These are phyloP conservation scores for Ectemnius cavifrons DNA, from an alignment of 2,888 invertebrate species.

Conservation along the genomic window DNA sequence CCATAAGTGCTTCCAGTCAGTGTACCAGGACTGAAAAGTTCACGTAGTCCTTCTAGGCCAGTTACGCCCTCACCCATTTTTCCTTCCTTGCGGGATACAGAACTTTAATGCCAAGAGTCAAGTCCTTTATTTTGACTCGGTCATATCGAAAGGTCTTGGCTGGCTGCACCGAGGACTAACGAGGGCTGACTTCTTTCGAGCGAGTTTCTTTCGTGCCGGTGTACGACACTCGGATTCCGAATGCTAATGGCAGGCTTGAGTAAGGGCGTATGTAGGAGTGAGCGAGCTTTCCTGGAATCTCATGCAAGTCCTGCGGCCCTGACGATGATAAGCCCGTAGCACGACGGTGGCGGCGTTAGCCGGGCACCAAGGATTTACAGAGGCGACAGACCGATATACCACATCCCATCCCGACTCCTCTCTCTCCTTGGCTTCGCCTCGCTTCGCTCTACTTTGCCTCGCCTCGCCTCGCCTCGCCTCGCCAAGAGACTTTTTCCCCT, in stretches of 20 bases:
- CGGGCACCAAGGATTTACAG: slow-evolving; percentile 64
- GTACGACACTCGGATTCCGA: slow-evolving; percentile 19
- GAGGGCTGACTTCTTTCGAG: too few relatives aligned
- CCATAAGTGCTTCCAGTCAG: not conserved
- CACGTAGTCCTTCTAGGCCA: not conserved
- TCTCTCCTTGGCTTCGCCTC: slow-evolving; percentile 52
- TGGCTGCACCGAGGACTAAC: too few relatives aligned
- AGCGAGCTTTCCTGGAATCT: slow-evolving; percentile 42
- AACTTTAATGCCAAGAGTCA: too few relatives aligned
- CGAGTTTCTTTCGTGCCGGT: not conserved
- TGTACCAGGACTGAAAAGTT: not conserved
- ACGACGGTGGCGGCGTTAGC: slow-evolving; percentile 66
- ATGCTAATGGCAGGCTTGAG: slow-evolving; percentile 40
- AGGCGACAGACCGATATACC: slow-evolving; percentile 68
- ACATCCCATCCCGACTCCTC: slow-evolving; percentile 54
- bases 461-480: slow-evolving; percentile 46
- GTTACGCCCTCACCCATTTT: not conserved
- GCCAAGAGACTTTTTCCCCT: slow-evolving; percentile 32
- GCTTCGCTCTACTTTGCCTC: slow-evolving; percentile 58
- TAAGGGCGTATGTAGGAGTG: slow-evolving; percentile 31
- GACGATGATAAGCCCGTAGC: slow-evolving; percentile 65
- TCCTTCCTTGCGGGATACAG: too few relatives aligned
- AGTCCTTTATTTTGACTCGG: too few relatives aligned
- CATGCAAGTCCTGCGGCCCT: slow-evolving; percentile 61
- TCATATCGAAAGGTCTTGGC: too few relatives aligned